phyloP scores from a whole-genome alignment of 2,113 vertebrate genomes.

The Megaceryle torquata region DNA sequence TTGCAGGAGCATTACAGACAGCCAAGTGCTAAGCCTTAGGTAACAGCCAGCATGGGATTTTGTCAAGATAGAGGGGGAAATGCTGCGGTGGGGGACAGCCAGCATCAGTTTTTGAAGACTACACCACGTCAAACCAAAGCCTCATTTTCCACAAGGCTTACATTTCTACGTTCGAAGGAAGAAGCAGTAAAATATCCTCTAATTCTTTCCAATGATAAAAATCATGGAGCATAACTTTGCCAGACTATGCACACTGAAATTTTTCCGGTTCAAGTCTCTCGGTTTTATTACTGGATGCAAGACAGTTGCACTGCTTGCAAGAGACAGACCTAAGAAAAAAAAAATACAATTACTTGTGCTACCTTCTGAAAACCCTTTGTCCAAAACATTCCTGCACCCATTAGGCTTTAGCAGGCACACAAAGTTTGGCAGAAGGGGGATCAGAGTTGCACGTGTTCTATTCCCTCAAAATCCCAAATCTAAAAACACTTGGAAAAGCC shows the following conservation, averaged over 20 bases:
- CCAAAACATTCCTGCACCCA: neutral
- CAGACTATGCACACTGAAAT: neutral
- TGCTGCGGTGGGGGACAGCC: neutral
- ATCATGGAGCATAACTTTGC: neutral
- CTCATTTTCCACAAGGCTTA: neutral
- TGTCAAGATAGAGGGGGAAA: neutral
- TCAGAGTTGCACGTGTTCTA: neutral
- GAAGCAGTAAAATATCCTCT: neutral
- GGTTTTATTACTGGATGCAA: neutral
- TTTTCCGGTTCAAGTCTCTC: neutral
- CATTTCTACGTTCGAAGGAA: neutral
- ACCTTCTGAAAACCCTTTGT: neutral
- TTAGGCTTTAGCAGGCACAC: neutral
- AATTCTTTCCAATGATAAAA: conserved; percentile 4
- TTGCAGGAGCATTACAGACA: neutral
- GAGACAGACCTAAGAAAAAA: neutral
- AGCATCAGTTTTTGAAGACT: neutral
- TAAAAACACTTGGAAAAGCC: neutral
- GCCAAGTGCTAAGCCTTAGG: neutral
- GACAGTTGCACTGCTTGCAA: neutral
- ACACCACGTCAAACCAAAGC: neutral
- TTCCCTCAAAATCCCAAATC: neutral
- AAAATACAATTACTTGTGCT: neutral
- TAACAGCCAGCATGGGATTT: neutral
- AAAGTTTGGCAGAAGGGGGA: neutral